A percentile compares a stretch with the other conserved stretches of the same genome.
Evolutionary conservation across 2,888 invertebrate genomes (phyloP).

Genomic region (Ophonus ardosiacus): DNA sequence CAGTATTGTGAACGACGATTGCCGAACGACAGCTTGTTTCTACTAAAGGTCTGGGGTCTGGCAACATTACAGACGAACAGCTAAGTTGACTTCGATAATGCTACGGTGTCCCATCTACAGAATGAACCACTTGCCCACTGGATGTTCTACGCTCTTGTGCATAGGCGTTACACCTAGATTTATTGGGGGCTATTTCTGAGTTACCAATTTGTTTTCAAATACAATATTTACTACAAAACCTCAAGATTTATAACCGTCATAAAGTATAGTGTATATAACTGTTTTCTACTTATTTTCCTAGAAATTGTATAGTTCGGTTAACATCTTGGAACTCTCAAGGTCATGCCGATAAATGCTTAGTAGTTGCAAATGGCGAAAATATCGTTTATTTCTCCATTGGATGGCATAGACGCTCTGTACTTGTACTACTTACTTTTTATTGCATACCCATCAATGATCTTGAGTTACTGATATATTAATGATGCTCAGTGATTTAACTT

Average conservation of each 20-base stretch:
- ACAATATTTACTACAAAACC: not conserved
- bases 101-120: slow-evolving; percentile 12
- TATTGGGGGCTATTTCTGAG: slow-evolving; percentile 1
- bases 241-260: not conserved
- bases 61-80: slow-evolving; percentile 48
- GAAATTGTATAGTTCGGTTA: not conserved
- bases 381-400: too few relatives aligned
- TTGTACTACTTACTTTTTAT: too few relatives aligned
- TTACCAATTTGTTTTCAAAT: not conserved
- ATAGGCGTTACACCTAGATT: slow-evolving; percentile 1
- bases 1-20: slow-evolving; percentile 40
- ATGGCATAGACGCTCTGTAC: too few relatives aligned
- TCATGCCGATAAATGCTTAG: too few relatives aligned
- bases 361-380: too few relatives aligned
- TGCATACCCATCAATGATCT: too few relatives aligned
- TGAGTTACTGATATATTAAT: too few relatives aligned
- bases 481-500: too few relatives aligned
- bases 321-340: too few relatives aligned
- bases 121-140: slow-evolving; percentile 48
- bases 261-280: not conserved
- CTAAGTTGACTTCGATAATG: slow-evolving; percentile 41
- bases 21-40: slow-evolving; percentile 46
- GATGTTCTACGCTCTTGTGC: slow-evolving; percentile 9
- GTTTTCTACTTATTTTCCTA: not conserved
- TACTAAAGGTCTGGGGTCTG: slow-evolving; percentile 57